Evolutionary conservation across 1,140 invertebrate genomes (phyloP).

Genomic region (Ylistrum balloti): DNA sequence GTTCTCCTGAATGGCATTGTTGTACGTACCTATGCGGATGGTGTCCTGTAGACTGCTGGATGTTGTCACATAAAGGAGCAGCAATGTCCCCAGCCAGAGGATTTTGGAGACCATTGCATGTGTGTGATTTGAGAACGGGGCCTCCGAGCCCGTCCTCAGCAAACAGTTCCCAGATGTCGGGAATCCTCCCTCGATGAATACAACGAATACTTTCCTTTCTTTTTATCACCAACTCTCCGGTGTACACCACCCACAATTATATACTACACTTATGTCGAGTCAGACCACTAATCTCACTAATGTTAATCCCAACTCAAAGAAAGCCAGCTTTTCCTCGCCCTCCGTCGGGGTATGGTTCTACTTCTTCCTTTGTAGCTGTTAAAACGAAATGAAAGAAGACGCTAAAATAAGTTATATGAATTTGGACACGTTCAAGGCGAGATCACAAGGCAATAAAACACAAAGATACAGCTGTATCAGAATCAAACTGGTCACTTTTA

Average conservation of each 20-base stretch:
- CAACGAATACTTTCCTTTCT: not conserved
- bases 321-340: not conserved
- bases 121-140: not conserved
- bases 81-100: constrained; percentile 9
- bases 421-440: not conserved
- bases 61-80: not conserved
- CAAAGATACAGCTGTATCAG: too few species aligned
- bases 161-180: not conserved
- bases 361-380: not conserved
- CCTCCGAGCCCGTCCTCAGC: constrained; percentile 8
- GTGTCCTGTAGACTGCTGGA: not conserved
- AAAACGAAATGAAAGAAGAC: not conserved
- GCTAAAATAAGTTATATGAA: not conserved
- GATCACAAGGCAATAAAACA: not conserved
- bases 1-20: not conserved
- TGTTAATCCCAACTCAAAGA: not conserved
- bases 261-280: not conserved
- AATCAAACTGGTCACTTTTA: too few species aligned
- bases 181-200: not conserved
- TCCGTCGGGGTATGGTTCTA: not conserved
- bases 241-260: not conserved
- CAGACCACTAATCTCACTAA: not conserved
- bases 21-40: constrained; percentile 7
- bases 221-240: not conserved
- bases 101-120: constrained; percentile 24